A percentile compares a stretch with the other conserved stretches of the same genome.
phyloP scores from a whole-genome alignment of 2,113 vertebrate genomes.

The Anseranas semipalmata region DNA sequence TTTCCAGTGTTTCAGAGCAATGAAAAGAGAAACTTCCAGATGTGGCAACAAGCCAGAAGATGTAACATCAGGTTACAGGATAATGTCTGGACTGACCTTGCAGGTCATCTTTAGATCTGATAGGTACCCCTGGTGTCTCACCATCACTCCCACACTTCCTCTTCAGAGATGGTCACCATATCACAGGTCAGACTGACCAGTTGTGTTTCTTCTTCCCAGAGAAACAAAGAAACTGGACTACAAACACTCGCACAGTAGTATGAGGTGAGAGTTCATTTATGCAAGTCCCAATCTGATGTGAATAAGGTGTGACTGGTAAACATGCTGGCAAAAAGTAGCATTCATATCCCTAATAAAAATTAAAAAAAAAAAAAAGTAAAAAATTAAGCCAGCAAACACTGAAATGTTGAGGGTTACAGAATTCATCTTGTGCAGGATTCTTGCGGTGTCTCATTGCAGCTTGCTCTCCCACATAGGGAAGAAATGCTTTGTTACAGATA shows the following conservation, averaged over 20 bases:
- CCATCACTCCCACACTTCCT: not conserved
- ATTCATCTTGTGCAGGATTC: rapidly evolving
- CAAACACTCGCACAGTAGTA: not conserved
- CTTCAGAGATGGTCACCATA: not conserved
- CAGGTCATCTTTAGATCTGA: not conserved
- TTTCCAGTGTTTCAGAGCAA: not conserved
- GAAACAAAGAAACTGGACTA: not conserved
- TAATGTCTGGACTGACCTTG: not conserved
- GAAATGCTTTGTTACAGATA: not conserved
- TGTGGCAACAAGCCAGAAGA: not conserved
- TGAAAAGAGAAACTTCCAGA: not conserved
- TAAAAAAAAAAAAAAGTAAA: not conserved
- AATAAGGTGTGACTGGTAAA: not conserved
- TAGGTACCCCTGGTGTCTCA: rapidly evolving
- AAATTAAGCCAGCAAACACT: not conserved
- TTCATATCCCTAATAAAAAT: not conserved
- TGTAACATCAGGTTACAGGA: not conserved
- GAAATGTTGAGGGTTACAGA: not conserved
- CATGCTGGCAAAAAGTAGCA: not conserved
- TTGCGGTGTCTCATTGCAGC: not conserved
- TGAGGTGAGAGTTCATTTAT: not conserved
- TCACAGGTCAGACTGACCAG: not conserved
- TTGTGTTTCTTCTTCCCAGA: not conserved
- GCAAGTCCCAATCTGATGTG: not conserved
- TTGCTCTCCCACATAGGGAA: not conserved